Percentiles rank a stretch among this genome's conserved stretches.
Evolutionary conservation across 2,888 invertebrate genomes (phyloP).

Genomic region (Dysmachus trigonus): DNA sequence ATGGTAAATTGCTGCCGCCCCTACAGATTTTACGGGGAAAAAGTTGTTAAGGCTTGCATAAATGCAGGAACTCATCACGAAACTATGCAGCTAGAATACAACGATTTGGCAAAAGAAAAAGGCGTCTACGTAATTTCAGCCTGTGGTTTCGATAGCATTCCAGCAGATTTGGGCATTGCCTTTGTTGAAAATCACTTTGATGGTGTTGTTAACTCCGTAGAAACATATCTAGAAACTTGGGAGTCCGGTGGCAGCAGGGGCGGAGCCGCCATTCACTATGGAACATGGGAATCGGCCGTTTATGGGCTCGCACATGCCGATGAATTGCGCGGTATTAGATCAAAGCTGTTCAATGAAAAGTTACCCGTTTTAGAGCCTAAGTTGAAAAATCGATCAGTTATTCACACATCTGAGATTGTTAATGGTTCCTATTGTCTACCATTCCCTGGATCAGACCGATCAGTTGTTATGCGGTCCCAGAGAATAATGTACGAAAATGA

Average conservation of each 20-base stretch:
- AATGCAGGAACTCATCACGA: constrained; percentile 84
- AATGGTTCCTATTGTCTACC: constrained; percentile 73
- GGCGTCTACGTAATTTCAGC: constrained; percentile 89
- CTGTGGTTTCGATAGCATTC: constrained; percentile 94
- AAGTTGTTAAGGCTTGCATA: constrained; percentile 88
- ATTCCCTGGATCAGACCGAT: constrained; percentile 84
- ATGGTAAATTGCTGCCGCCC: constrained; percentile 95
- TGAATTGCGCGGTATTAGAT: constrained; percentile 74
- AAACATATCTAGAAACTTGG: constrained; percentile 71
- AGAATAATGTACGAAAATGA: constrained; percentile 74
- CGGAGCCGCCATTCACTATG: constrained; percentile 75
- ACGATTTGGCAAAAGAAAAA: constrained; percentile 76
- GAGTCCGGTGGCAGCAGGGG: constrained; percentile 55
- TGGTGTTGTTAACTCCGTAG: constrained; percentile 81
- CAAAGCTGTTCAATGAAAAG: constrained; percentile 73
- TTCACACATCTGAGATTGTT: constrained; percentile 67
- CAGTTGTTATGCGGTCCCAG: constrained; percentile 85
- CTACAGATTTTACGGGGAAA: constrained; percentile 85
- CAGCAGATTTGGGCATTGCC: constrained; percentile 86
- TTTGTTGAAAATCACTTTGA: constrained; percentile 75
- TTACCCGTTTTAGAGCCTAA: constrained; percentile 73
- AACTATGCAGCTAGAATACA: constrained; percentile 82
- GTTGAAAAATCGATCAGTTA: constrained; percentile 65
- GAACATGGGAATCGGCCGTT: constrained; percentile 90
- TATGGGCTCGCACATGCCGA: constrained; percentile 74